Base-by-base conservation (phyloP, 2,113 vertebrate genomes). In the Equus quagga region DNA sequence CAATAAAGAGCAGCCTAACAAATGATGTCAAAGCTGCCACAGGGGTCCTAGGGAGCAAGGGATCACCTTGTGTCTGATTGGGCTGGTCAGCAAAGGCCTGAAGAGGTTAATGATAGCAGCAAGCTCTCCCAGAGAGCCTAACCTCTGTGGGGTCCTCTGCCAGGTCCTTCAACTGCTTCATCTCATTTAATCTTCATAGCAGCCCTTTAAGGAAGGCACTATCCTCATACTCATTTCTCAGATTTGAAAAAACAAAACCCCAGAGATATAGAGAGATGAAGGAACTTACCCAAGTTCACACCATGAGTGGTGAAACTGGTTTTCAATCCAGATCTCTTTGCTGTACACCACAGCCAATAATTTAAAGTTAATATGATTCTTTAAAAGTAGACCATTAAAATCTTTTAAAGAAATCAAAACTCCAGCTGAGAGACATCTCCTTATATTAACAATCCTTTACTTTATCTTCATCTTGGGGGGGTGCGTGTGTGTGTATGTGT, bases 401-500 rank as follows among this genome's bases (percentile, higher is more conserved):
- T 62, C 13, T 86, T 89, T 91, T 36, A 14, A 17, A 94, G 64
- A 96, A 94, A 51, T 76, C 11, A 75, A 83, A 96, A 86, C 86
- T 65, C 51, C 7, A 89, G 79, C 31, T 0, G 0, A 83, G 76
- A 91, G 56, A 51, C 15, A 46, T 89, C 70, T 89, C 18, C 67
- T 94, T 65, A 5, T 65, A 12, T 44, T 36, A 81, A 64, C 33
- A 76, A 70, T 18, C 5, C 5, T 21, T 49, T 83, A 60, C 21
- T 90, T 60, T 78, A 49, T 33, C 83, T 15, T 69, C 49, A 24
- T 46, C 26, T 13, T 95, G 31, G 28, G 46, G 23, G 2, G 56
- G 21, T 51, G 26, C 24, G 24, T 62, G 49, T 56, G 31, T 44
- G 6, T 24, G 23, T 41, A 7, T 70, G 19, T 44, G 21, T 13